Conservation (phyloP, 1,140 invertebrate genomes). For the Lasaia peninsularis region DNA sequence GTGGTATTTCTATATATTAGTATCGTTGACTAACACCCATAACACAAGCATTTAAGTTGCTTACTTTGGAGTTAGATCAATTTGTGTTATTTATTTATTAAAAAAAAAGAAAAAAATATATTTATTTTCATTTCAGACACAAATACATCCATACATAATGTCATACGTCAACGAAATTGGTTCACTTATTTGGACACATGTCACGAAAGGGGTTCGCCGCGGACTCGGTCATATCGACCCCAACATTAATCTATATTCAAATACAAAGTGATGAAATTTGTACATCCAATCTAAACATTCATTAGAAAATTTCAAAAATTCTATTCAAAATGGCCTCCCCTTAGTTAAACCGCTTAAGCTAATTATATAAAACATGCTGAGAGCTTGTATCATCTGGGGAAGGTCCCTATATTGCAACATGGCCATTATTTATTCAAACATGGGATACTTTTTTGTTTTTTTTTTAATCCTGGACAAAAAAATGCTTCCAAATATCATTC, state of each 20-base stretch:
- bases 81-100: background rate
- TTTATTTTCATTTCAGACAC: slow-evolving; percentile 9
- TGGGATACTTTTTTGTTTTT: background rate
- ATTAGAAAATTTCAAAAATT: slow-evolving; percentile 64
- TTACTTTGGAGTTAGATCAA: too few species aligned
- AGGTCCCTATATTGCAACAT: background rate
- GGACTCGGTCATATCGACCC: slow-evolving; percentile 33
- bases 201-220: slow-evolving; percentile 42
- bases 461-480: too few species aligned
- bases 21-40: too few species aligned
- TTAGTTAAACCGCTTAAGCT: slow-evolving; percentile 63
- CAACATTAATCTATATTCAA: slow-evolving; percentile 63
- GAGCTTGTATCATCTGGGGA: slow-evolving; percentile 13
- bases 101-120: too few species aligned
- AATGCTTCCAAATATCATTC: too few species aligned
- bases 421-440: slow-evolving; percentile 7
- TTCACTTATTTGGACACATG: slow-evolving; percentile 62
- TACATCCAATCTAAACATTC: slow-evolving; percentile 70
- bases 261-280: slow-evolving; percentile 56
- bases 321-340: slow-evolving; percentile 40
- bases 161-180: slow-evolving; percentile 19
- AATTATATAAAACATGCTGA: slow-evolving; percentile 63
- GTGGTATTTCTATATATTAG: too few species aligned
- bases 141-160: slow-evolving; percentile 28
- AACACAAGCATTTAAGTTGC: too few species aligned